Evolutionary conservation across 2,113 vertebrate species (phyloP).

Genomic region (Callipepla californica): DNA sequence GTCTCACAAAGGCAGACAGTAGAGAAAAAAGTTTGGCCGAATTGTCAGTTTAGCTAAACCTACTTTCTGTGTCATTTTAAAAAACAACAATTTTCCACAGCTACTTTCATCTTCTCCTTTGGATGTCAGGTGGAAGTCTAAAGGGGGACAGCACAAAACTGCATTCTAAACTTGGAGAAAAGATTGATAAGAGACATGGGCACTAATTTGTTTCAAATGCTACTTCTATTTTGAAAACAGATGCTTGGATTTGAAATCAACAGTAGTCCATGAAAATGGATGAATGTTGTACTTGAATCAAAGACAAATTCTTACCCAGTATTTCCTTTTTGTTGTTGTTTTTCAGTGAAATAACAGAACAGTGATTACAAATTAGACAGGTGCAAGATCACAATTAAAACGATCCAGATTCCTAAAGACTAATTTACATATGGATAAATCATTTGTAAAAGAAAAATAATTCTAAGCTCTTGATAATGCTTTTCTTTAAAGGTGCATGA

Average conservation of each 20-base stretch:
- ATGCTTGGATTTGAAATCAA: neutral
- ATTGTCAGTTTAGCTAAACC: neutral
- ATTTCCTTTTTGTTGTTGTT: accelerated
- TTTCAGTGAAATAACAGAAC: neutral
- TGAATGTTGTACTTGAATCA: neutral
- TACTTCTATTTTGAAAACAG: neutral
- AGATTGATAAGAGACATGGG: neutral
- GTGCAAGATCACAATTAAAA: neutral
- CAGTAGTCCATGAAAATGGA: neutral
- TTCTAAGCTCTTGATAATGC: neutral
- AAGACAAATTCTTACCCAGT: neutral
- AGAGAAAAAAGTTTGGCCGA: neutral
- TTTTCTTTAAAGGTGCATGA: neutral
- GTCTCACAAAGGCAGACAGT: neutral
- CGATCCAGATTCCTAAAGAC: neutral
- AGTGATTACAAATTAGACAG: neutral
- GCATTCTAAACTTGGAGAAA: neutral
- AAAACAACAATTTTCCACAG: neutral
- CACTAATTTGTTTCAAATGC: neutral
- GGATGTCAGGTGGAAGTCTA: neutral
- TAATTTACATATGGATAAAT: neutral
- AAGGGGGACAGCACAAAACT: neutral
- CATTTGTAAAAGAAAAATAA: neutral
- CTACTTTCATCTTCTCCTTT: neutral
- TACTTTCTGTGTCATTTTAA: neutral